Evolutionary conservation across 1,140 invertebrate species (phyloP), one percentile per base, ranked within the genome.

Genomic region (Scaptodrosophila lebanonensis): DNA sequence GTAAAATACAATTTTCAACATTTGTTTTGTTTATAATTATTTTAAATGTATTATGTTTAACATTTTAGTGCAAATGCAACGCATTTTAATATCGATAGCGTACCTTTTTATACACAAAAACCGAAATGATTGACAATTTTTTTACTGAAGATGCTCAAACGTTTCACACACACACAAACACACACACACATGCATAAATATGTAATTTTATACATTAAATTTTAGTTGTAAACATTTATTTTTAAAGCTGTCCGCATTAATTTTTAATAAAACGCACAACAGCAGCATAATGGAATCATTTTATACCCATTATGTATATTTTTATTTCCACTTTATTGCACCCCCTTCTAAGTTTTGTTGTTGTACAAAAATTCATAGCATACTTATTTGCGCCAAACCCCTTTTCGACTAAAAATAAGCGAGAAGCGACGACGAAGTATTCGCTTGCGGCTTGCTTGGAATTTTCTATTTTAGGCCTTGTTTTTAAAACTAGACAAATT

Each of bases 391-490:
- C 50, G 66, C 35, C n/a, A n/a, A n/a, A n/a, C n/a, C n/a, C n/a
- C n/a, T n/a, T n/a, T n/a, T n/a, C n/a, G n/a, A n/a, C n/a, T n/a
- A n/a, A n/a, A n/a, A n/a, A n/a, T n/a, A n/a, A n/a, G n/a, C n/a
- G n/a, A n/a, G n/a, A n/a, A n/a, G n/a, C n/a, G n/a, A n/a, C n/a
- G n/a, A n/a, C n/a, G n/a, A n/a, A n/a, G n/a, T n/a, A n/a, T n/a
- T n/a, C n/a, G n/a, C n/a, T n/a, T n/a, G n/a, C n/a, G n/a, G n/a
- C n/a, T n/a, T n/a, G 33, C 64, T 61, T 43, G 58, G 72, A 70
- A 77, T 77, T 77, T 77, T 77, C 72, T 60, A 67, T 77, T 77
- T 77, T 77, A 77, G 63, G 72, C 72, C 60, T 57, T 33, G 59
- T 60, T 71, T 70, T 77, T 77, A 67, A 77, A 76, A 71, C 40